Conservation (phyloP, 2,888 invertebrate species). For the Polydrusus pterygomalis region DNA sequence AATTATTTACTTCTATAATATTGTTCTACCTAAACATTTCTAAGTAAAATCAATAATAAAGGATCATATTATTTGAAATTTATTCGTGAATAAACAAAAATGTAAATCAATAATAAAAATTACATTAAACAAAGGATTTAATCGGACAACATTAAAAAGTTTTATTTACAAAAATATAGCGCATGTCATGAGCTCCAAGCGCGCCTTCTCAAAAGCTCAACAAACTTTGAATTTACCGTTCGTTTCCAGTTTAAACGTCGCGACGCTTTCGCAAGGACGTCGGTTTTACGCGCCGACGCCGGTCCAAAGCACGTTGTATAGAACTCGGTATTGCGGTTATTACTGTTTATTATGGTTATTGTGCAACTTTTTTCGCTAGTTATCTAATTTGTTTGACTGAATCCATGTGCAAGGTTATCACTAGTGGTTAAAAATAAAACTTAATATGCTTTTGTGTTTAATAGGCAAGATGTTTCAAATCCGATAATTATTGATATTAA, state of each 20-base stretch:
- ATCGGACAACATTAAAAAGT: constrained; percentile 19
- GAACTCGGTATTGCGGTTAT: not conserved
- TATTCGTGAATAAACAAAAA: not conserved
- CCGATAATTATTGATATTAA: not conserved
- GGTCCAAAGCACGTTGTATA: constrained; percentile 13
- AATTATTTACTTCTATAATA: no score
- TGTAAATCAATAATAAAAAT: not conserved
- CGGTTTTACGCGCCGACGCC: constrained; percentile 34
- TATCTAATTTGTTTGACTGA: not conserved
- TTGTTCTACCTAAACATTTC: no score
- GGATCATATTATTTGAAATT: no score
- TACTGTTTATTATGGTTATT: not conserved
- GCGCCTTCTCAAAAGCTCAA: constrained; percentile 46
- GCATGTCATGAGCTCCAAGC: constrained; percentile 49
- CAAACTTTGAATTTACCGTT: constrained; percentile 54
- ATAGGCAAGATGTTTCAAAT: not conserved
- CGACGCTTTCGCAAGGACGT: constrained; percentile 44
- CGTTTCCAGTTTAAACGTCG: constrained; percentile 49
- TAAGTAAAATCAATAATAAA: no score
- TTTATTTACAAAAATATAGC: constrained; percentile 45
- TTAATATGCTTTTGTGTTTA: not conserved
- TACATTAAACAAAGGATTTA: not conserved
- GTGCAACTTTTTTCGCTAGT: not conserved
- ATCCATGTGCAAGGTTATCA: not conserved
- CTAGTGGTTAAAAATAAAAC: not conserved